Evolutionary conservation across 2,797 vertebrate genomes (phyloP).

Genomic region (Amphiprion clarkii): DNA sequence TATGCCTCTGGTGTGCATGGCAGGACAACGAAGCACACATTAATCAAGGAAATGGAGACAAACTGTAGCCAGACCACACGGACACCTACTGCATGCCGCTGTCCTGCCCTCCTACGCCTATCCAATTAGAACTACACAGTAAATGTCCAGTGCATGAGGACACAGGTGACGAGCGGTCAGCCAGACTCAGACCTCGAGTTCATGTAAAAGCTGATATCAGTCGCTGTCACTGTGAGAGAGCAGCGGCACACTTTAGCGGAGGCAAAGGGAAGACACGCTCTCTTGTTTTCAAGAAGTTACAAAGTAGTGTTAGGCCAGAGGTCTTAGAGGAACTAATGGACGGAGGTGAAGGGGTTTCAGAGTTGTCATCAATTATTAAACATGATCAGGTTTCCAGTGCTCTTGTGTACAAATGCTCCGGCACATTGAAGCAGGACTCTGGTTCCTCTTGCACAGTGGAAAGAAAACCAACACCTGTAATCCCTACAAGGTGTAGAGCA

Average conservation of each 20-base stretch:
- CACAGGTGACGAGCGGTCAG: constrained; percentile 6
- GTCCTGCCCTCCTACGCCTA: not conserved
- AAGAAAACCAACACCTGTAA: constrained; percentile 87
- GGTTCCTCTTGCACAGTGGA: constrained; percentile 83
- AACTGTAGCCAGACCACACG: constrained; percentile 56
- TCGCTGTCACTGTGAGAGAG: constrained; percentile 42
- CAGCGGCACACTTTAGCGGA: constrained; percentile 20
- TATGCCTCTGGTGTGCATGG: constrained; percentile 55
- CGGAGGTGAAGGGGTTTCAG: constrained; percentile 76
- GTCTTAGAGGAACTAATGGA: constrained; percentile 79
- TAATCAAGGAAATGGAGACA: constrained; percentile 82
- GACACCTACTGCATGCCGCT: constrained; percentile 27
- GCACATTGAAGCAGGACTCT: constrained; percentile 38
- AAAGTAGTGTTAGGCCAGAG: constrained; percentile 79
- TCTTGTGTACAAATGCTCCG: constrained; percentile 58
- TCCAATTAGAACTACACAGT: constrained; percentile 14
- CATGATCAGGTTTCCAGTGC: constrained; percentile 78
- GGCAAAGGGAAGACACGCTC: constrained; percentile 45
- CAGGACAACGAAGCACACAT: constrained; percentile 48
- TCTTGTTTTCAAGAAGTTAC: constrained; percentile 75
- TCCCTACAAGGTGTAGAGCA: constrained; percentile 71
- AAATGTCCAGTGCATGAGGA: not conserved
- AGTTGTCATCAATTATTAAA: constrained; percentile 84
- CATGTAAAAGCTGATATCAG: constrained; percentile 47
- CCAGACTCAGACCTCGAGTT: constrained; percentile 13